Percentiles rank a stretch among this genome's conserved stretches.
Conservation (phyloP, 2,797 vertebrate genomes). For the Lithobates sylvaticus region DNA sequence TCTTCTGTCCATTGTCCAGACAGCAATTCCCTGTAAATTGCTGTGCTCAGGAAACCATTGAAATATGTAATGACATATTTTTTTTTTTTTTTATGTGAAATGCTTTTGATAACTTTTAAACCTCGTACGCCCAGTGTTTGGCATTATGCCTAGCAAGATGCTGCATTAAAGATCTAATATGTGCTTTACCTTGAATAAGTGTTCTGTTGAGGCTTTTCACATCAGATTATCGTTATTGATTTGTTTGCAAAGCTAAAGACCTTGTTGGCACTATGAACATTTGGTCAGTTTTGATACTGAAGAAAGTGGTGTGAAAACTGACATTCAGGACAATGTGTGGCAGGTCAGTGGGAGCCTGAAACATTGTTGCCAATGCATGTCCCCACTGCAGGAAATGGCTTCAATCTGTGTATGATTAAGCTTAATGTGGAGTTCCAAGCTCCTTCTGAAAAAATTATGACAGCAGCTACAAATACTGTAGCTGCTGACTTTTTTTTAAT, state of each 20-base stretch:
- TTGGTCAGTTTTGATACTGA: background rate
- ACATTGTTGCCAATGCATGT: no score
- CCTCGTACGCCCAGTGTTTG: background rate
- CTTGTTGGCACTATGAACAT: background rate
- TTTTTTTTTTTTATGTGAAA: slow-evolving; percentile 11
- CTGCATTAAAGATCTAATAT: background rate
- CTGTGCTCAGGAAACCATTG: slow-evolving; percentile 36
- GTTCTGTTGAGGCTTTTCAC: slow-evolving; percentile 10
- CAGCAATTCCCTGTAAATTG: slow-evolving; percentile 16
- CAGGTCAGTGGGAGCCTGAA: no score
- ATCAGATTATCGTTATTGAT: slow-evolving; percentile 27
- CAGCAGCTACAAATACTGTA: no score
- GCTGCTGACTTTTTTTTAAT: no score
- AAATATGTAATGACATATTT: background rate
- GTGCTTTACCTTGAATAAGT: background rate
- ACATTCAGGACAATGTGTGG: no score
- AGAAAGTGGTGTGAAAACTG: no score
- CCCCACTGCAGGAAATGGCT: no score
- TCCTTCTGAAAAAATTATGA: no score
- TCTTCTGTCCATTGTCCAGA: slow-evolving; percentile 4
- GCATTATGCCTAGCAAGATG: slow-evolving; percentile 8
- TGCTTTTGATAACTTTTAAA: slow-evolving; percentile 13
- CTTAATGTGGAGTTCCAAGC: no score
- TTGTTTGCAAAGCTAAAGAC: background rate
- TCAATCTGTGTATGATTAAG: no score